Evolutionary conservation across 1,140 invertebrate genomes (phyloP), one percentile per base, ranked within the genome.

Genomic region (Aphaenogaster floridana): DNA sequence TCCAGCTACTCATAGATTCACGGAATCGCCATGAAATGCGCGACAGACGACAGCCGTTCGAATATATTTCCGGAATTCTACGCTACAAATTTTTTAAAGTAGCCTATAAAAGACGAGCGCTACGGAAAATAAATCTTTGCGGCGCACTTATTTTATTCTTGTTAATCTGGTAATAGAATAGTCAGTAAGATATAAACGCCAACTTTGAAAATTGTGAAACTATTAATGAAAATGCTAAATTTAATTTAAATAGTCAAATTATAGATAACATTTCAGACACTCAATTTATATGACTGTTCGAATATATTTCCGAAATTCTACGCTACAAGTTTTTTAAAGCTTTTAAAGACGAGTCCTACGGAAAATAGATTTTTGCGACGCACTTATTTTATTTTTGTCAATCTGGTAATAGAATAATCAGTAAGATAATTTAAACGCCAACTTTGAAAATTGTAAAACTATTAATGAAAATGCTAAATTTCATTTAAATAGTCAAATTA

Each of bases 1-100:
- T 61, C 54, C 36, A 28, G 54, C 45, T 48, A 74, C 50, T 76
- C 80, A 42, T 6, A 21, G 68, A 74, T 39, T 15, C 79, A 64
- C 50, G 66, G 36, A 71, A 81, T 57, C 63, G 34, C 45, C 17
- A 13, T 61, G 8, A 63, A 45, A 15, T n/a, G n/a, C 48, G n/a
- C 15, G 21, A 45, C n/a, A 15, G 50, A 69, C 48, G 61, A 13
- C 77, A 36, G n/a, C 13, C 45, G 50, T 57, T 54, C 36, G 11
- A 69, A 69, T 36, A 42, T 57, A n/a, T 36, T 15, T 50, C 21
- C 21, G 13, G 61, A 66, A 66, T 64, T 50, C 13, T 21, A 9
- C 17, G 54, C 68, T 42, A n/a, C 36, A 48, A 36, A 61, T 61
- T 59, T 59, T 42, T 28, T 17, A 59, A 59, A 72, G 45, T 34